These are phyloP conservation scores for Hyperopisus bebe DNA, from an alignment of 2,113 vertebrate species.

Conservation along the genomic window DNA sequence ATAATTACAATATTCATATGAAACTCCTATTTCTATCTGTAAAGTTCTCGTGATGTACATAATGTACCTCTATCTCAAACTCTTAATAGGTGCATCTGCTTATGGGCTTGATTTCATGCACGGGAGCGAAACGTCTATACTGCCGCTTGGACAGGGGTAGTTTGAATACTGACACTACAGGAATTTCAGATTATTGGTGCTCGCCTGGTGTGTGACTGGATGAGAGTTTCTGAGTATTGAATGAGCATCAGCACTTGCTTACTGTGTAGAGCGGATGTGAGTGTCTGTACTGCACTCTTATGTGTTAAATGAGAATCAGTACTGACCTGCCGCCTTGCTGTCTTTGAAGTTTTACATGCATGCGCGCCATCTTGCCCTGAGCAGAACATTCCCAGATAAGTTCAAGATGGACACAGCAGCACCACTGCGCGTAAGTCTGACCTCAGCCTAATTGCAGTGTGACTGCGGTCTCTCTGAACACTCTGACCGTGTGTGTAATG, in stretches of 20 bases:
- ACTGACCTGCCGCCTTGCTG: slow-evolving; percentile 14
- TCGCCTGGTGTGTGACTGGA: background rate
- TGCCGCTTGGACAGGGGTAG: background rate
- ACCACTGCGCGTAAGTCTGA: slow-evolving; percentile 66
- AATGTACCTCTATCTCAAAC: background rate
- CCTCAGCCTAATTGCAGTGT: background rate
- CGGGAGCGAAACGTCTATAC: background rate
- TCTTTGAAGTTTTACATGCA: slow-evolving; percentile 79
- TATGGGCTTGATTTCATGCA: background rate
- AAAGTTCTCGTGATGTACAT: background rate
- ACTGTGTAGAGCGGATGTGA: background rate
- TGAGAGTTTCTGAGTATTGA: background rate
- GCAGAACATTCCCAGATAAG: slow-evolving; percentile 85
- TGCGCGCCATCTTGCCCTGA: slow-evolving; percentile 78
- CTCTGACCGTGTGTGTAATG: background rate
- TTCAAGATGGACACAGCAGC: slow-evolving; percentile 72
- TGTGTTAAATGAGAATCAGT: background rate
- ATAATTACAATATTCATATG: background rate
- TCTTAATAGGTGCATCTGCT: background rate
- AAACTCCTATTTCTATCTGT: background rate
- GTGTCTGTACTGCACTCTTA: background rate
- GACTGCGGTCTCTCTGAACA: background rate
- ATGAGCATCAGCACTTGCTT: background rate
- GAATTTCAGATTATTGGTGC: background rate
- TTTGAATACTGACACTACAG: background rate